Conservation (phyloP, 2,113 vertebrate species). For the Ptychochromis oligacanthus region DNA sequence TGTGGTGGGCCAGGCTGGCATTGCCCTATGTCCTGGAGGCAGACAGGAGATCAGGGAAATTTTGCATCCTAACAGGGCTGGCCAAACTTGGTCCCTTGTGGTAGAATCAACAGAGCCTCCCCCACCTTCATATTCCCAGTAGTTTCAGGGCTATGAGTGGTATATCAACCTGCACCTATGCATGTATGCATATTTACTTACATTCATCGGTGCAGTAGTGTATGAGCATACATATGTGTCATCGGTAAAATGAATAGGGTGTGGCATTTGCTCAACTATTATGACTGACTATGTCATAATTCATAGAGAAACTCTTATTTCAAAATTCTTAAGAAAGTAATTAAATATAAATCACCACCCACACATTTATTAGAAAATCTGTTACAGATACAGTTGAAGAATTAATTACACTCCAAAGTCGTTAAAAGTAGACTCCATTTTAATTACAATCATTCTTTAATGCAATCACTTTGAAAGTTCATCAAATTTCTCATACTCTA, state of each 20-base stretch:
- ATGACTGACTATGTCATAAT: slow-evolving; percentile 68
- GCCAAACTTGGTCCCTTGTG: slow-evolving; percentile 34
- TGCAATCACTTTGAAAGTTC: slow-evolving; percentile 61
- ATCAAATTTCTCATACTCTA: slow-evolving; percentile 62
- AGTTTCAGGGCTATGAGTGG: neutral
- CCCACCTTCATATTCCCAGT: neutral
- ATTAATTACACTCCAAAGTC: slow-evolving; percentile 75
- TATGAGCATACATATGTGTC: slow-evolving; percentile 21
- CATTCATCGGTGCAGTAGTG: neutral
- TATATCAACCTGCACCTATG: neutral
- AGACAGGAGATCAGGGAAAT: slow-evolving; percentile 67
- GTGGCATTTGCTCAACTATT: slow-evolving; percentile 39
- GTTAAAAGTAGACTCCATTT: slow-evolving; percentile 74
- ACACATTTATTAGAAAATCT: slow-evolving; percentile 71
- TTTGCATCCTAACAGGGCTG: slow-evolving; percentile 46
- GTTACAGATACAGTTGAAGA: slow-evolving; percentile 64
- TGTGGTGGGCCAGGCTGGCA: slow-evolving; percentile 6
- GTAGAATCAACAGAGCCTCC: slow-evolving; percentile 25
- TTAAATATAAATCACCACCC: slow-evolving; percentile 75
- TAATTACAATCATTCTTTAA: slow-evolving; percentile 74
- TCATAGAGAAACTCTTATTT: slow-evolving; percentile 66
- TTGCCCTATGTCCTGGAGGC: slow-evolving; percentile 44
- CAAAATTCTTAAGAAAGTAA: slow-evolving; percentile 63
- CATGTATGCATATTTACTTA: neutral
- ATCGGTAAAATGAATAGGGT: slow-evolving; percentile 57